Evolutionary conservation across 2,888 invertebrate genomes (phyloP), one percentile per base, ranked within the genome.

Genomic region (Diploptera punctata): DNA sequence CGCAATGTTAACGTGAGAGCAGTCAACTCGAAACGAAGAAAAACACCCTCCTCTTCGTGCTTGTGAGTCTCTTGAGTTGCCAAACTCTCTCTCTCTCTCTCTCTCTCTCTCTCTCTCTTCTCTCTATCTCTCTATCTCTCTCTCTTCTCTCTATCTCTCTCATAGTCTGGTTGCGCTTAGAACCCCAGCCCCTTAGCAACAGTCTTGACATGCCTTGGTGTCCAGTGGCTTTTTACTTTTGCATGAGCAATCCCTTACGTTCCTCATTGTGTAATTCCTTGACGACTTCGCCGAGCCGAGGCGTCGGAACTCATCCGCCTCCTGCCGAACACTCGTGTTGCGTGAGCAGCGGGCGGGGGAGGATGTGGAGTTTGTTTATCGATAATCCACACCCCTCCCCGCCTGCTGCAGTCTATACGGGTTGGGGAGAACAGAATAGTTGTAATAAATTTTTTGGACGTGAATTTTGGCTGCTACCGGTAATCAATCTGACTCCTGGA

Each of bases 1-100:
- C 88, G 89, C 88, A 89, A 89, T 89, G 89, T 88, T 87, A 89
- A 88, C 87, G 88, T 87, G 87, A 88, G 88, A 87, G 88, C 88
- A 87, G 88, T 88, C 87, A 87, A 87, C 87, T 85, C 86, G 86
- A 88, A 88, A 86, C 86, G 88, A 87, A 87, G 87, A 86, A 87
- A 88, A 87, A 85, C 87, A 84, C 85, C 86, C 85, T 86, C 88
- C 84, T 85, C 88, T 86, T 86, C 87, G 85, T 88, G 87, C 88
- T 88, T 87, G 88, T 88, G 88, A 88, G 89, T 89, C 85, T 85
- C 74, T 75, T 71, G 72, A 75, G 74, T 75, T 73, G 75, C 73
- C 70, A 71, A 74, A 83, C 83, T 82, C 84, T 74, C 73, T 38
- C 68, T 60, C 62, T 47, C 70, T 47, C 72, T 52, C 72, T 65